Conservation (phyloP, 2,797 vertebrate genomes). For the Okamejei kenojei region DNA sequence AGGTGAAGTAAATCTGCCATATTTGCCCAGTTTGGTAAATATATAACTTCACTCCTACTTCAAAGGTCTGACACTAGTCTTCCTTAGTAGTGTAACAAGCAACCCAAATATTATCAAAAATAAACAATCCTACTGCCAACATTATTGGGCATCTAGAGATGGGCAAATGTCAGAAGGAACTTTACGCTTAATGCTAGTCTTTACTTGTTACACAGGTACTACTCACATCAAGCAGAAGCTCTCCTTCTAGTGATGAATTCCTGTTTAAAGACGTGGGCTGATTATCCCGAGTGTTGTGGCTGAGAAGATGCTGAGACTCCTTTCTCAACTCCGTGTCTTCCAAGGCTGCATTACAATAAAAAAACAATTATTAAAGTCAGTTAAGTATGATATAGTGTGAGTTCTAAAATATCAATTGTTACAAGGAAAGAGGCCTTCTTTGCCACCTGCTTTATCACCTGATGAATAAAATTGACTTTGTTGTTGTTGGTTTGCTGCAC, state of each 20-base stretch:
- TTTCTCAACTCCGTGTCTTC: slow-evolving; percentile 61
- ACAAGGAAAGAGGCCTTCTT: neutral
- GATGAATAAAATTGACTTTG: too few species aligned
- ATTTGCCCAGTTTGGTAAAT: neutral
- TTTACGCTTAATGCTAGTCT: too few species aligned
- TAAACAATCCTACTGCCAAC: neutral
- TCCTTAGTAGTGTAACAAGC: neutral
- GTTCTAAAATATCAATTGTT: neutral
- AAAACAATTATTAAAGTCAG: neutral
- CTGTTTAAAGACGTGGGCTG: slow-evolving; percentile 42
- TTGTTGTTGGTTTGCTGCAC: neutral
- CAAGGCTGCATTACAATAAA: slow-evolving; percentile 56
- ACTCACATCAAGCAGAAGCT: slow-evolving; percentile 72
- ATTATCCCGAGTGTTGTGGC: slow-evolving; percentile 51
- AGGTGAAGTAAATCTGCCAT: neutral
- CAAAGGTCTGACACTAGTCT: neutral
- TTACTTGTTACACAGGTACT: slow-evolving; percentile 36
- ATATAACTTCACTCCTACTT: too few species aligned
- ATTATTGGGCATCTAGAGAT: neutral
- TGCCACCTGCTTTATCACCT: too few species aligned
- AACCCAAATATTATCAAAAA: neutral
- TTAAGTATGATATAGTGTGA: neutral
- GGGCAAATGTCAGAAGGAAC: neutral
- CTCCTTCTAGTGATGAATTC: slow-evolving; percentile 60
- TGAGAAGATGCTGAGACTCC: slow-evolving; percentile 43